Conservation (phyloP, 2,888 invertebrate species). For the Hydrotaea cyrtoneurina region DNA sequence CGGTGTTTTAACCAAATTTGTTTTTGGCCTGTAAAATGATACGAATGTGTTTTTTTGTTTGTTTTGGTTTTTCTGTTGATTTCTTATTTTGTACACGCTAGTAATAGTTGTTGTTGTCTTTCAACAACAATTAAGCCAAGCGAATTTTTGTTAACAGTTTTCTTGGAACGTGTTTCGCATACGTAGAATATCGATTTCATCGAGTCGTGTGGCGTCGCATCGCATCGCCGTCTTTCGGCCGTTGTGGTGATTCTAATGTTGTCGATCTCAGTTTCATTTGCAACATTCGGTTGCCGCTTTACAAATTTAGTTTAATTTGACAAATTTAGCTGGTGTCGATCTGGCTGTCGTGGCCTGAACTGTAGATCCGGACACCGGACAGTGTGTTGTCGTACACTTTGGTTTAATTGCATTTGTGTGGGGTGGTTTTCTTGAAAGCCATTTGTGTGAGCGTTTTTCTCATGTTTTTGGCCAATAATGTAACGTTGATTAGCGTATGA, state of each 20-base stretch:
- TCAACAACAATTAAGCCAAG: slow-evolving; percentile 53
- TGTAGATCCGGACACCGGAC: no score
- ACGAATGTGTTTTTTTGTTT: neutral
- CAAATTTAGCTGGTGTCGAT: slow-evolving; percentile 56
- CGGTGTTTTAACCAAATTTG: slow-evolving; percentile 12
- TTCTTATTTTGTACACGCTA: slow-evolving; percentile 5
- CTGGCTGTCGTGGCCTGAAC: neutral
- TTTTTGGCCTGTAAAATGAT: slow-evolving; percentile 8
- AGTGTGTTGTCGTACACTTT: neutral
- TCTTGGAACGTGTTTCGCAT: slow-evolving; percentile 50
- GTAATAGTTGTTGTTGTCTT: slow-evolving; percentile 24
- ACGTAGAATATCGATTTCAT: neutral
- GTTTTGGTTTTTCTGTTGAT: slow-evolving; percentile 2
- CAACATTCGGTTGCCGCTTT: slow-evolving; percentile 42
- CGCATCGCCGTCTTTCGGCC: neutral
- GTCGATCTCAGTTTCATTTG: neutral
- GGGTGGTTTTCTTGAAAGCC: neutral
- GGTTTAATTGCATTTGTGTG: neutral
- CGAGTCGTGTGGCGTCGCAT: neutral
- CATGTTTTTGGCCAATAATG: slow-evolving; percentile 30
- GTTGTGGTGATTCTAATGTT: neutral
- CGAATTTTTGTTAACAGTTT: slow-evolving; percentile 61
- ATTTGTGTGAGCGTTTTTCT: neutral
- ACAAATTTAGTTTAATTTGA: slow-evolving; percentile 49
- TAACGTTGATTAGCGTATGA: slow-evolving; percentile 31